A percentile compares a stretch with the other conserved stretches of the same genome.
phyloP scores from a whole-genome alignment of 2,113 vertebrate genomes.

The Calyptomena viridis region DNA sequence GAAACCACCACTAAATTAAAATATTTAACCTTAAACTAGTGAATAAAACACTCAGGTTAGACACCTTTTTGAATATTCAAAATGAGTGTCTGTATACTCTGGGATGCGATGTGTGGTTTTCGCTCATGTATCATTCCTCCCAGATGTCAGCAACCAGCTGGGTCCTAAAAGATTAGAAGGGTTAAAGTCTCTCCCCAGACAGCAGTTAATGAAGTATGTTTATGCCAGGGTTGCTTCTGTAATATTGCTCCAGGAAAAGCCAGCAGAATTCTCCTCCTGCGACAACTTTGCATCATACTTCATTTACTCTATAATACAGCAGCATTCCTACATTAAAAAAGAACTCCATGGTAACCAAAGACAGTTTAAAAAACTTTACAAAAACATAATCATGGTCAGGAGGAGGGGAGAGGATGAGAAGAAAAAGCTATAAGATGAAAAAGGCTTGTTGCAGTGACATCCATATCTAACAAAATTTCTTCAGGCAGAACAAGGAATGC shows the following conservation, averaged over 20 bases:
- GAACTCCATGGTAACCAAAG: not conserved
- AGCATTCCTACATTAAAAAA: not conserved
- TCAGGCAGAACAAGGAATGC: not conserved
- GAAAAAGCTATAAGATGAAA: not conserved
- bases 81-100: not conserved
- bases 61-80: not conserved
- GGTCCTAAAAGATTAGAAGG: not conserved
- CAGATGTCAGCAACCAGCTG: not conserved
- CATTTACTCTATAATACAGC: not conserved
- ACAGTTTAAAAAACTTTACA: not conserved
- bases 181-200: not conserved
- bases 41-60: not conserved
- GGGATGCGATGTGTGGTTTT: not conserved
- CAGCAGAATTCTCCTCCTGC: not conserved
- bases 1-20: not conserved
- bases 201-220: not conserved
- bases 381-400: fast-evolving
- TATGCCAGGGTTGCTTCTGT: not conserved
- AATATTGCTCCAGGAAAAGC: not conserved
- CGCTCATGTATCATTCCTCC: not conserved
- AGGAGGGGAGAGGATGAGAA: not conserved
- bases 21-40: not conserved
- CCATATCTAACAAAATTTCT: not conserved
- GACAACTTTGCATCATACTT: not conserved
- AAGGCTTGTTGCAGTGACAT: not conserved